A percentile compares a stretch with the other conserved stretches of the same genome.
These are phyloP conservation scores for Otocyon megalotis DNA, from an alignment of 2,113 vertebrate species.

Conservation along the genomic window DNA sequence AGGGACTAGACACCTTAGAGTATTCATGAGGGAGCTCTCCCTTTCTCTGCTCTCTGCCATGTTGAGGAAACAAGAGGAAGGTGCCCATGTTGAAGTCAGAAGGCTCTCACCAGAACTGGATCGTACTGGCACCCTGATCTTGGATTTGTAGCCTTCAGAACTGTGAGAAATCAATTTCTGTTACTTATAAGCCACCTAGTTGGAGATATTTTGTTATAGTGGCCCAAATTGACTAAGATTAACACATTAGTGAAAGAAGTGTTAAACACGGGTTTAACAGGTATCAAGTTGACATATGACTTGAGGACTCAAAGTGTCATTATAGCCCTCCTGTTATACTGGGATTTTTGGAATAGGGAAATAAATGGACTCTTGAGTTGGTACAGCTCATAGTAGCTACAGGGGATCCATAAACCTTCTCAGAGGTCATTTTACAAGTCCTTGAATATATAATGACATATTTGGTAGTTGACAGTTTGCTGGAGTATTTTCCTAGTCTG, in stretches of 20 bases:
- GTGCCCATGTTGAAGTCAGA: neutral
- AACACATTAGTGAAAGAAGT: neutral
- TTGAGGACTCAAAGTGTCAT: neutral
- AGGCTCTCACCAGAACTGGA: neutral
- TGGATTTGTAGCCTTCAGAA: neutral
- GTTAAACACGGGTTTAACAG: neutral
- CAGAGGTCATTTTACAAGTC: neutral
- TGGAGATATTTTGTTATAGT: neutral
- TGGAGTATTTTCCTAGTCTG: neutral
- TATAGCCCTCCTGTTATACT: neutral
- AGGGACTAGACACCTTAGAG: neutral
- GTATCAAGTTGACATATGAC: neutral
- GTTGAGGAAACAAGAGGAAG: accelerated
- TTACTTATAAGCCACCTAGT: neutral
- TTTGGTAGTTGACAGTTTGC: neutral
- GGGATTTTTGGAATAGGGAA: neutral
- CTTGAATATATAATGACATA: neutral
- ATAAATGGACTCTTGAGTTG: neutral
- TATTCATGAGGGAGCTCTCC: neutral
- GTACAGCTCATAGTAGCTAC: neutral
- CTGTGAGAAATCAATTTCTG: neutral
- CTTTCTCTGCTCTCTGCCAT: neutral
- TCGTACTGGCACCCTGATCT: neutral
- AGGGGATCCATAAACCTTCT: neutral
- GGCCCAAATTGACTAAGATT: neutral